Conservation (phyloP, 2,113 vertebrate genomes). For the Phodopus roborovskii region DNA sequence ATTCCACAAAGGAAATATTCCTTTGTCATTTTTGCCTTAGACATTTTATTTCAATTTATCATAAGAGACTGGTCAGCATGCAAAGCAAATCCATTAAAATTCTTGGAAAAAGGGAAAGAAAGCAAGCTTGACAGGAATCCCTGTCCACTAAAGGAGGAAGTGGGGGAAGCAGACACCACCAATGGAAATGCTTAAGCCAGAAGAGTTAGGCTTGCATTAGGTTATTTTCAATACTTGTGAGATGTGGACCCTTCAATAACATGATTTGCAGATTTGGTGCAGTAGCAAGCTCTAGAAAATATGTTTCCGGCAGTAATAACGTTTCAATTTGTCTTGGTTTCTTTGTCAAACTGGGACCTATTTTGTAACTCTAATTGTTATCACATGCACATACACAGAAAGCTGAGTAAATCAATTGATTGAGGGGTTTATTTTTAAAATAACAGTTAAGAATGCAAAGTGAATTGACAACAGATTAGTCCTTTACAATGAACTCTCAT, state of each 20-base stretch:
- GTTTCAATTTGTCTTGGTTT: not conserved
- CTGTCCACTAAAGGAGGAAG: not conserved
- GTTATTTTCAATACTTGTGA: not conserved
- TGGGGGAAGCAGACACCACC: not conserved
- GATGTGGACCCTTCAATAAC: not conserved
- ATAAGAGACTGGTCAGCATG: not conserved
- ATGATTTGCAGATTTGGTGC: not conserved
- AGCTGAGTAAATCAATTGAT: conserved; percentile 1
- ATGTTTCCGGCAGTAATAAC: not conserved
- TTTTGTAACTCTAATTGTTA: not conserved
- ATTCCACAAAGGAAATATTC: not conserved
- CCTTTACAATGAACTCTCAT: not conserved
- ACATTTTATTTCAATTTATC: conserved; percentile 14
- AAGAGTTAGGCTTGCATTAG: not conserved
- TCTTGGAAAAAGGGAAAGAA: not conserved
- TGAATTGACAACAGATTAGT: not conserved
- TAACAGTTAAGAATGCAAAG: not conserved
- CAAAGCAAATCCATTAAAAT: not conserved
- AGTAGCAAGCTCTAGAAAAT: conserved; percentile 20
- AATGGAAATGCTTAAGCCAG: not conserved
- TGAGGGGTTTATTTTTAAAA: conserved; percentile 1
- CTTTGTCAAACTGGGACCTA: conserved; percentile 27
- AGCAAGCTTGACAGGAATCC: not conserved
- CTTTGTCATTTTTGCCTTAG: not conserved
- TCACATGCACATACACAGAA: not conserved